Evolutionary conservation across 2,113 vertebrate genomes (phyloP), one percentile per base, ranked within the genome.

Genomic region (Chamaea fasciata): DNA sequence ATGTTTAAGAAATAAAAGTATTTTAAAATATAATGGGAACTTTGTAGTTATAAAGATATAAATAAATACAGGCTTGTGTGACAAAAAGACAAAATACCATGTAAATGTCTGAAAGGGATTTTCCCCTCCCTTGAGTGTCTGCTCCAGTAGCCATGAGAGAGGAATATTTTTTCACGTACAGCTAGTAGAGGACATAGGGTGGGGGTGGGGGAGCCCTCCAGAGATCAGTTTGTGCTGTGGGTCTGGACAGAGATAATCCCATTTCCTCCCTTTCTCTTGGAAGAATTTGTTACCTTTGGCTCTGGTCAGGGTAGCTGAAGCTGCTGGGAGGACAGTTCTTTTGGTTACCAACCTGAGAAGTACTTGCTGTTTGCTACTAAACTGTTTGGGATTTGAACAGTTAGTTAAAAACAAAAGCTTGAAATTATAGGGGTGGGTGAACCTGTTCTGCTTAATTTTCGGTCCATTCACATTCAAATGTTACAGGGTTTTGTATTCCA

Each of bases 381-480:
- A 47, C 75, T 91, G 16, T 59, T 47, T 7, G 14, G 8, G 14
- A 68, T 93, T 83, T 81, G 47, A 53, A 83, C 41, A 86, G 39
- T 50, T 83, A 39, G 67, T 80, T 92, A 90, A 77, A 94, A 94
- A 80, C 57, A 91, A 94, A 88, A 75, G 11, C 79, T 91, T 70
- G 74, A 73, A 93, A 89, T 9, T 2, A 19, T 37, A 69, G 37
- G 20, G 63, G 46, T 82, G 57, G 33, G 46, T 83, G 77, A 95
- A 82, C 46, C 90, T 92, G 70, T 96, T 92, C 92, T 88, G 65
- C 80, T 79, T 93, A 94, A 91, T 91, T 92, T 94, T 87, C 57
- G 89, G 19, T 33, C 69, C 46, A 79, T 93, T 95, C 83, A 92
- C 88, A 96, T 93, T 92, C 87, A 90, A 79, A 93, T 91, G 74